These are phyloP conservation scores for Conistra vaccinii DNA, from an alignment of 2,888 invertebrate genomes.

Conservation along the genomic window DNA sequence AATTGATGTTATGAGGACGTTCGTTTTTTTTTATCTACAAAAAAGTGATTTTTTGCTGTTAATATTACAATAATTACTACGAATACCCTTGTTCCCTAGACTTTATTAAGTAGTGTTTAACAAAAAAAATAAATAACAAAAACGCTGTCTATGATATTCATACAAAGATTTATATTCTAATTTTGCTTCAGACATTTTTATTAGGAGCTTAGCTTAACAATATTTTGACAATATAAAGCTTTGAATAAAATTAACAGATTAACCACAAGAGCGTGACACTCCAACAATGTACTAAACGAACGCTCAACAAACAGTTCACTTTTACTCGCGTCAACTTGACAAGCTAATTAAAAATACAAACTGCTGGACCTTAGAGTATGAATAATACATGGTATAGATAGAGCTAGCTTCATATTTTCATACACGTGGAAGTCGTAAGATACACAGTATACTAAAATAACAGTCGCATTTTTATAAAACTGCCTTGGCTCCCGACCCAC, in stretches of 20 bases:
- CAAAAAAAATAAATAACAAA: too few species aligned
- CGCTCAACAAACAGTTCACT: constrained; percentile 62
- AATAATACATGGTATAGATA: constrained; percentile 8
- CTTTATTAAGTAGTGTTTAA: too few species aligned
- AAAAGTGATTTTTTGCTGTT: too few species aligned
- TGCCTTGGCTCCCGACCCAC: too few species aligned
- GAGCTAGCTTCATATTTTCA: background rate
- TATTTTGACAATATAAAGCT: constrained; percentile 49
- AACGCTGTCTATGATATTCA: too few species aligned
- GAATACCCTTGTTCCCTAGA: too few species aligned
- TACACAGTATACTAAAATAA: too few species aligned
- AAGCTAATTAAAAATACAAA: constrained; percentile 80
- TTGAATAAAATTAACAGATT: constrained; percentile 41
- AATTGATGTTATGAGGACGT: too few species aligned
- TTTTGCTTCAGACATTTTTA: background rate
- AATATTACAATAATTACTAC: too few species aligned
- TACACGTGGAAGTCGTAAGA: background rate
- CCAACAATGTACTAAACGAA: constrained; percentile 42
- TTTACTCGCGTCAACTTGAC: constrained; percentile 73
- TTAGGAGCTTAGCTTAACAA: background rate
- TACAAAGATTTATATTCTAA: background rate
- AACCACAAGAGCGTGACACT: constrained; percentile 47
- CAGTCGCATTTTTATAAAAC: too few species aligned
- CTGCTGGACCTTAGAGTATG: constrained; percentile 52
- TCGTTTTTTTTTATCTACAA: too few species aligned